Base-by-base conservation (phyloP, 2,888 invertebrate species). In the Suillia variegata region DNA sequence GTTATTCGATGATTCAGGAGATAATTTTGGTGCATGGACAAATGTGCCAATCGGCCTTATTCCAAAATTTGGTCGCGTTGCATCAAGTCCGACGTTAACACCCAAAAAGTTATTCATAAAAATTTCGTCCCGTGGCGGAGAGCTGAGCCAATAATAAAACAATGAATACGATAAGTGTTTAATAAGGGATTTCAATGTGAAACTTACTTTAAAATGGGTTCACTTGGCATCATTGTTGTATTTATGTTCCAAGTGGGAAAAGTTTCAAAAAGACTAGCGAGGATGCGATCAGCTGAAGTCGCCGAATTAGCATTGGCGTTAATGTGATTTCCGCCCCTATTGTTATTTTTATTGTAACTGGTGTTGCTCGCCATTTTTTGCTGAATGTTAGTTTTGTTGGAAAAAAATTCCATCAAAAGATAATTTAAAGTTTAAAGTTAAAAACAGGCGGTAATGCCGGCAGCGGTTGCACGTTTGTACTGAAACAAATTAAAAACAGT, bases 1-100 rank as follows among this genome's bases (percentile, higher is more conserved):
- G 49, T 76, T 80, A 57, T 77, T 79, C 0, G 80, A 78, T 12
- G 80, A 79, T 42, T 76, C 71, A 4, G 80, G 77, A 10, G 81
- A 80, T 58, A 75, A 67, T 65, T 77, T 77, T 1, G 73, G 62
- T 51, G 68, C 71, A 24, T 71, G 74, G 8, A 55, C 58, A 2
- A 58, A 66, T 13, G 65, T 64, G 34, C 73, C 69, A 59, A 69
- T 69, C 54, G 70, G 69, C 17, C 70, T 68, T 12, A 78, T 70
- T 18, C 68, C 70, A 45, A 74, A 79, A 22, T 78, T 74, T 10
- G 66, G 67, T 34, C 69, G 70, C 8, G 70, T 61, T 2, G 75
- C 77, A 31, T 74, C 58, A n/a, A n/a, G n/a, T n/a, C n/a, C n/a
- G n/a, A n/a, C n/a, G n/a, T n/a, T n/a, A 1, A 70, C 65, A 51